phyloP scores from a whole-genome alignment of 1,140 invertebrate species.

The Dolichoris vasculosae region DNA sequence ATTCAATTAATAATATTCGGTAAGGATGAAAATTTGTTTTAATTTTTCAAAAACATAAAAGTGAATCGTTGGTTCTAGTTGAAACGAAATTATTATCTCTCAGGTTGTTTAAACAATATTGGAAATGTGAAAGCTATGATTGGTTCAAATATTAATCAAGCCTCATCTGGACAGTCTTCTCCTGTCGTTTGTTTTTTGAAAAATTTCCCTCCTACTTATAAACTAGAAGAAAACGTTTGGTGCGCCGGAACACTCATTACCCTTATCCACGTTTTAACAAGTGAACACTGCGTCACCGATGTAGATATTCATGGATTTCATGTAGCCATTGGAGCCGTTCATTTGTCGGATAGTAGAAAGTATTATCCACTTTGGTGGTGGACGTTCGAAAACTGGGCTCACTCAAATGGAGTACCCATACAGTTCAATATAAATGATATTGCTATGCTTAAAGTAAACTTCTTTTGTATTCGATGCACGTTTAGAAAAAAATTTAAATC shows the following conservation, averaged over 20 bases:
- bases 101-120: background rate
- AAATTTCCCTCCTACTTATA: background rate
- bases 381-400: background rate
- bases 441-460: background rate
- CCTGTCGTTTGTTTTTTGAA: background rate
- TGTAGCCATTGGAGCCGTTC: background rate
- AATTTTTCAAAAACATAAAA: no score
- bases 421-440: background rate
- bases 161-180: background rate
- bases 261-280: background rate
- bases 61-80: no score
- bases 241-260: background rate
- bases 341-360: background rate
- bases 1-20: background rate
- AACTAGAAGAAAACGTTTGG: background rate
- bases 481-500: background rate
- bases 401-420: background rate
- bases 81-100: no score
- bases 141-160: background rate
- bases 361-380: background rate
- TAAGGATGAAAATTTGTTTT: background rate
- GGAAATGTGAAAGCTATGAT: background rate
- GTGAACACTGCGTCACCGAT: background rate
- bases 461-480: no score
- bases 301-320: background rate